Percentiles rank a stretch among this genome's conserved stretches.
These are phyloP conservation scores for Tolmerus cingulatus DNA, from an alignment of 2,888 invertebrate genomes.

Conservation along the genomic window DNA sequence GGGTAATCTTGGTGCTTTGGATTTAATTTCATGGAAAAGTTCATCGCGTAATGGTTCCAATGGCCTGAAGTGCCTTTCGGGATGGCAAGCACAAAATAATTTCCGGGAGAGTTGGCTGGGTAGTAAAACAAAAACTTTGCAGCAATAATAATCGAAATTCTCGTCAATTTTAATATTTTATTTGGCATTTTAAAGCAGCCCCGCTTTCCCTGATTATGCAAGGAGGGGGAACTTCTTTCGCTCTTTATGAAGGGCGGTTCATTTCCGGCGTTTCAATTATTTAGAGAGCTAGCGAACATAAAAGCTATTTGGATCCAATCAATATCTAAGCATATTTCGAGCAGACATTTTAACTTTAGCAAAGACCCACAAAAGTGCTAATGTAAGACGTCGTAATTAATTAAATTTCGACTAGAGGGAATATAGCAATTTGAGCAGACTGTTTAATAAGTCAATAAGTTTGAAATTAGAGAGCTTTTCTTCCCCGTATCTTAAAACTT, in stretches of 20 bases:
- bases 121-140: neutral
- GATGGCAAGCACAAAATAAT: neutral
- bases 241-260: neutral
- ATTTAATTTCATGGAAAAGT: constrained; percentile 31
- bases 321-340: neutral
- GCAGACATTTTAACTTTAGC: neutral
- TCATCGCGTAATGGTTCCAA: neutral
- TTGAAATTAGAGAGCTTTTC: neutral
- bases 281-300: neutral
- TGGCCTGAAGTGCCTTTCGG: neutral
- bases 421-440: neutral
- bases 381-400: neutral
- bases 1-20: neutral
- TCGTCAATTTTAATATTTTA: neutral
- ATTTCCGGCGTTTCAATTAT: neutral
- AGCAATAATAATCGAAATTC: neutral
- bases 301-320: neutral
- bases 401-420: neutral
- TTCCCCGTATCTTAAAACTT: neutral
- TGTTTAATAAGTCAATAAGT: neutral
- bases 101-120: neutral
- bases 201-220: neutral
- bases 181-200: neutral
- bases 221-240: neutral
- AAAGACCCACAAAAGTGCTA: neutral